Evolutionary conservation across 2,113 vertebrate genomes (phyloP).

Genomic region (Cnemophilus loriae): DNA sequence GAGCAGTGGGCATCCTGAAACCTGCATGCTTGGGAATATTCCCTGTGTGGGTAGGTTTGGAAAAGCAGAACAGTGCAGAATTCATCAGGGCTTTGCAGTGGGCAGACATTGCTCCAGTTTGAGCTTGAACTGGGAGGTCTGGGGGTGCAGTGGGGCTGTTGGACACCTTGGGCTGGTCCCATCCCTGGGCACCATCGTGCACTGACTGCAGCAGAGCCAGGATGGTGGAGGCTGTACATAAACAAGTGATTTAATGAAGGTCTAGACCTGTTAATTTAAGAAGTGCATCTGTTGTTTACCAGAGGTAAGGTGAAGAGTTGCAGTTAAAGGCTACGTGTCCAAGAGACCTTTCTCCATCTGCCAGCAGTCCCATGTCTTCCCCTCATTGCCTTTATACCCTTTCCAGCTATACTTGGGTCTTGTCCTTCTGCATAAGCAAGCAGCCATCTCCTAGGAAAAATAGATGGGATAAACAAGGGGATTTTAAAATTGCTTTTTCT

Average conservation of each 20-base stretch:
- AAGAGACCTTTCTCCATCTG: background rate
- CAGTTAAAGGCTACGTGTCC: background rate
- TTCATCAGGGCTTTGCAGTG: background rate
- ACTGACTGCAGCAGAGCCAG: background rate
- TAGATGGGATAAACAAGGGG: background rate
- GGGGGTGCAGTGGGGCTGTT: background rate
- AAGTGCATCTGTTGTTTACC: background rate
- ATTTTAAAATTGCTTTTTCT: background rate
- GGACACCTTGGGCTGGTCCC: background rate
- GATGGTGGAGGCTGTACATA: background rate
- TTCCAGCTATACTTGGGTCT: background rate
- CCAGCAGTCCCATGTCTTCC: background rate
- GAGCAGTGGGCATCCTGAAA: background rate
- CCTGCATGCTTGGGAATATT: background rate
- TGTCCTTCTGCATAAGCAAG: background rate
- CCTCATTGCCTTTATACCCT: background rate
- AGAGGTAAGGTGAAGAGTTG: background rate
- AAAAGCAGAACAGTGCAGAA: background rate
- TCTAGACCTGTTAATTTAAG: background rate
- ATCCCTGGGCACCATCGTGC: background rate
- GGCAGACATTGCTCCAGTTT: background rate
- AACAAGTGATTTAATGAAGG: background rate
- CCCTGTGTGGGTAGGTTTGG: rapidly evolving
- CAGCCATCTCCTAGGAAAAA: background rate
- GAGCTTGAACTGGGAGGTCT: background rate